Percentiles rank a stretch among this genome's conserved stretches.
Evolutionary conservation across 2,888 invertebrate species (phyloP).

Genomic region (Parapristionchus giblindavisi): DNA sequence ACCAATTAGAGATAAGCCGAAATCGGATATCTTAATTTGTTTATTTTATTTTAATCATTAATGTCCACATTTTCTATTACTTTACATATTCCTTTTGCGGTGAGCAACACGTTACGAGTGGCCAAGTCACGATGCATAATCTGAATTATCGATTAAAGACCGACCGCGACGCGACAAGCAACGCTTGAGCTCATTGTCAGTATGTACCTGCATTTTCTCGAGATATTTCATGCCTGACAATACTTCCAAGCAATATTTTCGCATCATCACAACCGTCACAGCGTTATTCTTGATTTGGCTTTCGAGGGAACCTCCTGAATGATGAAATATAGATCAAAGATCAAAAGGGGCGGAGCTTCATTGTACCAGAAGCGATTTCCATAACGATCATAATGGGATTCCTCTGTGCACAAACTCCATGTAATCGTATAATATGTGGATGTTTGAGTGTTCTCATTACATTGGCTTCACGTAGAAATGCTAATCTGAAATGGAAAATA

Average conservation of each 20-base stretch:
- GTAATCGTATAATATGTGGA: constrained; percentile 51
- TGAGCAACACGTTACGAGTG: constrained; percentile 52
- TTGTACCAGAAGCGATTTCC: constrained; percentile 50
- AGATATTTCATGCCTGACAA: constrained; percentile 57
- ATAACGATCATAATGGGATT: constrained; percentile 62
- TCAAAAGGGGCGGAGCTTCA: no score
- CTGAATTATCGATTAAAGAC: constrained; percentile 38
- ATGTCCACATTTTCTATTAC: no score
- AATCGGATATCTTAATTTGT: constrained; percentile 63
- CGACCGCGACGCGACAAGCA: no score
- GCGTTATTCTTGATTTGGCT: constrained; percentile 35
- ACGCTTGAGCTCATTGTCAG: background rate
- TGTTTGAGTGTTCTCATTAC: constrained; percentile 58
- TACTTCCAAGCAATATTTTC: constrained; percentile 47
- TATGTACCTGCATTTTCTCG: constrained; percentile 47
- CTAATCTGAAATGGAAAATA: constrained; percentile 43
- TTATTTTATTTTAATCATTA: no score
- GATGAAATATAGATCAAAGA: background rate
- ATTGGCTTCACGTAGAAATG: constrained; percentile 59
- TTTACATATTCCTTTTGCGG: constrained; percentile 42
- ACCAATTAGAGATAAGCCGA: constrained; percentile 56
- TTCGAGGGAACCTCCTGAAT: constrained; percentile 46
- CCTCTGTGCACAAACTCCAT: constrained; percentile 56
- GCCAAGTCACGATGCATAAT: constrained; percentile 57
- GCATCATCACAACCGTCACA: constrained; percentile 19